Percentiles rank a stretch among this genome's conserved stretches.
Conservation (phyloP, 2,113 vertebrate genomes). For the Potamarius usumacintae region DNA sequence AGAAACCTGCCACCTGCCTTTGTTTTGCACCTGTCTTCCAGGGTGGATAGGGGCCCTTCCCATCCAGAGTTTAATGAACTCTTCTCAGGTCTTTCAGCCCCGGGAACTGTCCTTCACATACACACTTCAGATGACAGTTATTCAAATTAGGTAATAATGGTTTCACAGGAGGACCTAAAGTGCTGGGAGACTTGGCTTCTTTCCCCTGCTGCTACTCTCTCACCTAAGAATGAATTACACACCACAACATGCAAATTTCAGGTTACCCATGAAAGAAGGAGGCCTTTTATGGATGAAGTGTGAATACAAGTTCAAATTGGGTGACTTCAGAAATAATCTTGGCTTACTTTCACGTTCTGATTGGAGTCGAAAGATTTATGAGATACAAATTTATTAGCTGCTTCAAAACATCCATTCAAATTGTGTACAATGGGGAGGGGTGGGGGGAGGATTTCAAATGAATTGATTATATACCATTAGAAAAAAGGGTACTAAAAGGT, state of each 20-base stretch:
- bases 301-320: too few relatives aligned
- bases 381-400: background rate
- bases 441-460: background rate
- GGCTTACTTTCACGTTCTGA: background rate
- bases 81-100: background rate
- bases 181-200: constrained; percentile 32
- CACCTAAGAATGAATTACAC: constrained; percentile 25
- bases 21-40: constrained; percentile 34
- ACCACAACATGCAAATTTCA: constrained; percentile 47
- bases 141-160: too few relatives aligned
- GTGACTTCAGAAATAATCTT: background rate
- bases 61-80: constrained; percentile 26
- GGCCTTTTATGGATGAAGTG: background rate
- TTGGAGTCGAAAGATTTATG: background rate
- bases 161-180: background rate
- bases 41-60: constrained; percentile 23
- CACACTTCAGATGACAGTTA: background rate
- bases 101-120: background rate
- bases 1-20: constrained; percentile 37
- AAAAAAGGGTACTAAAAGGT: background rate
- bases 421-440: background rate
- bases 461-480: background rate
- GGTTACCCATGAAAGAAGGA: background rate
- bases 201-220: constrained; percentile 52
- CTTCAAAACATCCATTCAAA: background rate